Base-by-base conservation (phyloP, 2,888 invertebrate genomes). In the Acanthococcus lagerstroemiae region DNA sequence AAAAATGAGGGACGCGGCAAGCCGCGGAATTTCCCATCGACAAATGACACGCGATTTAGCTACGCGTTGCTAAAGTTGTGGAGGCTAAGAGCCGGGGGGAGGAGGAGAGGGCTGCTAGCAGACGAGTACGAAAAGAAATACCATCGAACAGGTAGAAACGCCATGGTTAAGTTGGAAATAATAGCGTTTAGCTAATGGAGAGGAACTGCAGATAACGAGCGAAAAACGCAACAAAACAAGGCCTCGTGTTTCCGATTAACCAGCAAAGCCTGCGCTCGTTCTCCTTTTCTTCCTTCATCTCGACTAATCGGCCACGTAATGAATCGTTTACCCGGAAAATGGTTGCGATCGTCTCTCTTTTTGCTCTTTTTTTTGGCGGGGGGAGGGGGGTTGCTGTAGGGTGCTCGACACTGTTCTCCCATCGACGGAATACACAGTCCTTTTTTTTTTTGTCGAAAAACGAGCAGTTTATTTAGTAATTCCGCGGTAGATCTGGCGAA, bases 31-130 rank as follows among this genome's bases (percentile, higher is more conserved):
- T 63, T 63, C 63, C 52, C 63, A 63, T 54, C 63, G 63, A 63
- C 63, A 63, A 63, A 63, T 63, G 63, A 63, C 63, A 63, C 63
- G 63, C 63, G 63, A 63, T 63, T 63, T 52, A 54, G 21, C 63
- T n/a, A n/a, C n/a, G n/a, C n/a, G n/a, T n/a, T n/a, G n/a, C n/a
- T n/a, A n/a, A n/a, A n/a, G n/a, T n/a, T n/a, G n/a, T n/a, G n/a
- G n/a, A n/a, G n/a, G n/a, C 24, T 22, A 56, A 15, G 37, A 22
- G 24, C 58, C 26, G 58, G n/a, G 25, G 45, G 58, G 45, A 46
- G n/a, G 12, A 15, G 37, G 12, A n/a, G n/a, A 37, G n/a, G n/a
- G n/a, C 12, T 37, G 52, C 21, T 24, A 15, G 52, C 21, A 52
- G 22, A 52, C 15, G 22, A 52, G 24, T 4, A 22, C 15, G n/a